Conservation (phyloP, 2,888 invertebrate species). For the Amiota minor region DNA sequence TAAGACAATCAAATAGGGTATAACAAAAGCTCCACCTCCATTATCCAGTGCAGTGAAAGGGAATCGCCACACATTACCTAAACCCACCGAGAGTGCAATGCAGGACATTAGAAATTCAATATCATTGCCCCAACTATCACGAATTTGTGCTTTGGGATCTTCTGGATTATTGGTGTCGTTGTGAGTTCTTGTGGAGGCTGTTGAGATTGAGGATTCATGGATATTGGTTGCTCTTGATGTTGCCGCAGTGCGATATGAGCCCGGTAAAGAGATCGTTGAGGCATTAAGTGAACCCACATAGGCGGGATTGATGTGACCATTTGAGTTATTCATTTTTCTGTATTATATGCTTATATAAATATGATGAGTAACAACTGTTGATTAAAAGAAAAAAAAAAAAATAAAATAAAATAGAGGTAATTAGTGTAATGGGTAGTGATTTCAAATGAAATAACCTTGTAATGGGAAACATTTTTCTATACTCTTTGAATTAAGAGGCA, state of each 20-base stretch:
- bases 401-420: too few relatives aligned
- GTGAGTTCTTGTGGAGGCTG: not conserved
- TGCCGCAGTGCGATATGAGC: constrained; percentile 45
- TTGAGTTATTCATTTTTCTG: constrained; percentile 34
- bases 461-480: too few relatives aligned
- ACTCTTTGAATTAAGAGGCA: too few relatives aligned
- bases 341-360: too few relatives aligned
- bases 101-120: constrained; percentile 79
- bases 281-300: constrained; percentile 59
- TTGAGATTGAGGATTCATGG: not conserved
- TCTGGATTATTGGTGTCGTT: not conserved
- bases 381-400: too few relatives aligned
- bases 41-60: constrained; percentile 80
- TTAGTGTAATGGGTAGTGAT: too few relatives aligned
- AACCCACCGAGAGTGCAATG: constrained; percentile 77
- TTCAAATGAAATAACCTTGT: too few relatives aligned
- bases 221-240: not conserved
- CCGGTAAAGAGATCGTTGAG: constrained; percentile 59
- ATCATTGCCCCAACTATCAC: constrained; percentile 77
- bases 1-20: constrained; percentile 79
- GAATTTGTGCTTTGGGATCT: constrained; percentile 31
- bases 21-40: constrained; percentile 80
- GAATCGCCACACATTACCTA: constrained; percentile 81
- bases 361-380: too few relatives aligned
- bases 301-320: constrained; percentile 59